Evolutionary conservation across 2,797 vertebrate genomes (phyloP), one percentile per base, ranked within the genome.

Genomic region (Galago senegalensis): DNA sequence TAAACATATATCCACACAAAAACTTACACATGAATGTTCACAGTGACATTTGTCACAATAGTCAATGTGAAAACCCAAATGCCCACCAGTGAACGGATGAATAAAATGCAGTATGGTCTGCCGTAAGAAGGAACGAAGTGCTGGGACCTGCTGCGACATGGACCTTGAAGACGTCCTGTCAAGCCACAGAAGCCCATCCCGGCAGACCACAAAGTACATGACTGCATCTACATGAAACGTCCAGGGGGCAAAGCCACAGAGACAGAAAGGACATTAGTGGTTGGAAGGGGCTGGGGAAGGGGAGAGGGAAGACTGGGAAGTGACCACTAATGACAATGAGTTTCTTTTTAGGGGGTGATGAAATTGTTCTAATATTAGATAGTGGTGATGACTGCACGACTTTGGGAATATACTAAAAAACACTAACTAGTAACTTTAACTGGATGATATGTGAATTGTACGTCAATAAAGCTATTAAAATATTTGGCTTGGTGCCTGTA

Each of bases 361-460:
- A 96, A 95, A 93, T 86, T 37, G 77, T 65, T 83, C 82, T 77
- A 87, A 81, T 85, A 87, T 87, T 61, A 93, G 63, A 75, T 0
- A 61, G 61, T 5, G 25, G 25, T 21, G 31, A 92, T 1, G 10
- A 37, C 2, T 37, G 49, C 56, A 73, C 49, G 34, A 81, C 58
- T 73, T 20, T 10, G 21, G 76, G 37, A 88, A n/a, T 34, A 34
- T 29, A 40, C 60, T 58, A 67, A 72, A 91, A 86, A 37, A 12
- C 25, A 61, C 0, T 25, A 16, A 75, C n/a, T 9, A n/a, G 43
- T 46, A 31, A 25, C 61, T 94, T 85, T 37, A 91, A 93, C 56
- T 58, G 46, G 25, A 63, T 56, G 49, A 72, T 43, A n/a, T 61
- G 29, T 56, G 56, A 82, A 82, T 34, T 61, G 1, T 18, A 91